These are phyloP conservation scores for Strigamia crassipes DNA, from an alignment of 2,888 invertebrate species.

Conservation along the genomic window DNA sequence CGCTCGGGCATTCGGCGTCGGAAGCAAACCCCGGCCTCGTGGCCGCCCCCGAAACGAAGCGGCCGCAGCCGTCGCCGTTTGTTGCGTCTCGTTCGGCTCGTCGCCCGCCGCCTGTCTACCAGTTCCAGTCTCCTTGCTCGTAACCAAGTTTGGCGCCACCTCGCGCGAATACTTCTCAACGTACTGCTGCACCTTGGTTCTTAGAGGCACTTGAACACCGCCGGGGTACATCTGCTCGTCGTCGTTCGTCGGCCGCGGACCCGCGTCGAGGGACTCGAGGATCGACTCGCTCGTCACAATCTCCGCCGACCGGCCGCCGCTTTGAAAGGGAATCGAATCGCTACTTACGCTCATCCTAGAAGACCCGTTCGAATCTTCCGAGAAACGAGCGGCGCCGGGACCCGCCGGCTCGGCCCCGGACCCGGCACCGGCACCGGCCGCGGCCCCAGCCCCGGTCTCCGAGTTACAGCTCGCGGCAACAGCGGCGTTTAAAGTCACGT, in stretches of 20 bases:
- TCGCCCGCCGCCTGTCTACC: background rate
- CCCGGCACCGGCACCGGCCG: too few species aligned
- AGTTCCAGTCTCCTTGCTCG: background rate
- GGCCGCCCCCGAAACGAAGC: background rate
- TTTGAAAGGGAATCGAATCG: conserved; percentile 32
- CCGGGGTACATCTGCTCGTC: background rate
- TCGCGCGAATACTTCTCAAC: conserved; percentile 50
- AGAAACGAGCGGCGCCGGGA: conserved; percentile 32
- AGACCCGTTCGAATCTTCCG: conserved; percentile 43
- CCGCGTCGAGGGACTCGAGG: conserved; percentile 14
- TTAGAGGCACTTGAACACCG: conserved; percentile 44
- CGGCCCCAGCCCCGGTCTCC: background rate
- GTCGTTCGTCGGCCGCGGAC: background rate
- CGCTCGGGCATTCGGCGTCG: background rate
- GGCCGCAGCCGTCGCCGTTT: background rate
- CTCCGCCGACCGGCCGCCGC: background rate
- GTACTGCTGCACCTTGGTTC: conserved; percentile 52
- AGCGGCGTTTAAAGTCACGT: conserved; percentile 54
- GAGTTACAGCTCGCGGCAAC: conserved; percentile 5
- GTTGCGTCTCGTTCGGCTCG: background rate
- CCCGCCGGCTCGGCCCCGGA: background rate
- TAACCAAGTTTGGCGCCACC: conserved; percentile 36
- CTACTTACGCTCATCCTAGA: conserved; percentile 43
- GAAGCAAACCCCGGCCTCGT: background rate
- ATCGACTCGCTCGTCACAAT: conserved; percentile 44